phyloP scores from a whole-genome alignment of 2,888 invertebrate species.

The Eupeodes luniger region DNA sequence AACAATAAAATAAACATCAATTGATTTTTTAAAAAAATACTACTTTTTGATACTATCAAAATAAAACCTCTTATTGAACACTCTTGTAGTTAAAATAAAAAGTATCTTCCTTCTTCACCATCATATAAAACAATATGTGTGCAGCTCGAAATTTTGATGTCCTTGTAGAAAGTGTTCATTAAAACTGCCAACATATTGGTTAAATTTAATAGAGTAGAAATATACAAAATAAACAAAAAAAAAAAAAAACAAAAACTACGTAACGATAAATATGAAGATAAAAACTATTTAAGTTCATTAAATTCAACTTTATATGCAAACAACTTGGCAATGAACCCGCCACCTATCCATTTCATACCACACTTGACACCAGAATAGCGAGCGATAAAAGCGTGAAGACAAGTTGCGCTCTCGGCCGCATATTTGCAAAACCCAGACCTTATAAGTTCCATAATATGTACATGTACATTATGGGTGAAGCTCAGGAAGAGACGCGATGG shows the following conservation, averaged over 20 bases:
- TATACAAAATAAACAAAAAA: background rate
- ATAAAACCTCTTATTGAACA: too few species aligned
- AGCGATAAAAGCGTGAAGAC: slow-evolving; percentile 70
- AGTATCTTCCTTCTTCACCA: too few species aligned
- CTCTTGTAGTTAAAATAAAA: too few species aligned
- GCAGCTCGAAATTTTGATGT: too few species aligned
- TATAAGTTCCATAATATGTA: slow-evolving; percentile 12
- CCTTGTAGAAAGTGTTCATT: background rate
- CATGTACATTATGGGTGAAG: background rate
- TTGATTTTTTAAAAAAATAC: too few species aligned
- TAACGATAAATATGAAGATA: background rate
- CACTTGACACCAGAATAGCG: slow-evolving; percentile 64
- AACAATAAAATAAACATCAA: too few species aligned
- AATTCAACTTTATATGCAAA: slow-evolving; percentile 71
- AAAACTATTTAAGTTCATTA: slow-evolving; percentile 71
- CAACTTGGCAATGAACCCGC: slow-evolving; percentile 75
- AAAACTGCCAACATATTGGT: background rate
- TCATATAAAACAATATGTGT: too few species aligned
- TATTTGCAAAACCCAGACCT: slow-evolving; percentile 54
- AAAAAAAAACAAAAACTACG: background rate
- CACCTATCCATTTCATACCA: slow-evolving; percentile 41
- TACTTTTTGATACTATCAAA: too few species aligned
- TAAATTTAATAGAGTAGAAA: background rate
- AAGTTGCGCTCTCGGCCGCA: slow-evolving; percentile 46
- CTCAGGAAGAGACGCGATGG: background rate